Base-by-base conservation (phyloP, 1,140 invertebrate species). In the Drosophila kohkoa region DNA sequence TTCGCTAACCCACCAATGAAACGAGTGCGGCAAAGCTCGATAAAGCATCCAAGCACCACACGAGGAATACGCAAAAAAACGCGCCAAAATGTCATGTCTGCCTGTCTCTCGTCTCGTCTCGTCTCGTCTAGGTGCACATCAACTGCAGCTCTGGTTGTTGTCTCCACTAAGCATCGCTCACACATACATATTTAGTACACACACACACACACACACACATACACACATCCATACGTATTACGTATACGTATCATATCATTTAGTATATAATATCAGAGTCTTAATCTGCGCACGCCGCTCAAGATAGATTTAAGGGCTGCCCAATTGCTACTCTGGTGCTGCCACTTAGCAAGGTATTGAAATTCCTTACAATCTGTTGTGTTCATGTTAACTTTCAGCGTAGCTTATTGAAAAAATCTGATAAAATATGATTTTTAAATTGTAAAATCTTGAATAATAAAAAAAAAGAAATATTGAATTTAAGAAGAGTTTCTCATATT, bases 81-180 rank as follows among this genome's bases (percentile, higher is more conserved):
- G 54, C 57, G 43, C 43, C 46, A 32, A 30, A 48, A 49, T 38
- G 35, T 38, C 35, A 38, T 38, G 15, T 51, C 30, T 62, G 41
- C 41, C 52, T 38, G 35, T 38, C 35, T 38, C 35, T 25, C 20
- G 20, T 25, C 20, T 25, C 20, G 20, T 25, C 20, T 25, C 20
- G 55, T 43, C 43, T 58, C 43, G 28, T 38, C 68, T 43, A 1
- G 38, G 38, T 28, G 6, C 28, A 15, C 59, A 57, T 13, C 48
- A 25, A 49, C 38, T 58, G 77, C 59, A 38, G 58, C 55, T 55
- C 65, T 77, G 79, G 78, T 67, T 74, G 48, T 72, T 81, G 66
- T 55, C 70, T 43, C 38, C 51, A 63, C 71, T 58, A 71, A 75
- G 71, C n/a, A 57, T 20, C 15, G 52, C 52, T 55, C 16, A 62